These are phyloP conservation scores for Habropoda laboriosa DNA, from an alignment of 1,140 invertebrate species.

Conservation along the genomic window DNA sequence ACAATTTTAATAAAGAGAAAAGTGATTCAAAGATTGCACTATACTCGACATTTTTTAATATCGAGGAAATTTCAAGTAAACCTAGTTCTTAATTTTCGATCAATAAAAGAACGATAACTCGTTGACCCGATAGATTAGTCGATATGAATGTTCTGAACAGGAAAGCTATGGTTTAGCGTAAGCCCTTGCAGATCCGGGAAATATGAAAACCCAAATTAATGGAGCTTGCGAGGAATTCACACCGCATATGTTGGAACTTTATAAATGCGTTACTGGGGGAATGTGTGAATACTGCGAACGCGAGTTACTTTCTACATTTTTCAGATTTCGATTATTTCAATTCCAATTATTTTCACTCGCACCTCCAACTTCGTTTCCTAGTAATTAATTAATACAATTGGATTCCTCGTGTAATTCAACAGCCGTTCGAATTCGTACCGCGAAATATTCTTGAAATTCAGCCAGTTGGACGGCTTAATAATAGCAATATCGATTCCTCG, in stretches of 20 bases:
- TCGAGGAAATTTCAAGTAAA: neutral
- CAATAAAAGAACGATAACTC: neutral
- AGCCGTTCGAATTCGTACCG: neutral
- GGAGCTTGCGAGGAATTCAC: constrained; percentile 16
- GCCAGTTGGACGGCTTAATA: constrained; percentile 22
- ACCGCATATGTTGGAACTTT: neutral
- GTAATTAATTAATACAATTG: neutral
- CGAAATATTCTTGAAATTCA: constrained; percentile 14
- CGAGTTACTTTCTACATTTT: neutral
- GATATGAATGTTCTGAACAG: neutral
- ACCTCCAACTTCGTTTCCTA: neutral
- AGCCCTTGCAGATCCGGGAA: neutral
- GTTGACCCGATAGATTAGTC: neutral
- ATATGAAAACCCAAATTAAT: constrained; percentile 35
- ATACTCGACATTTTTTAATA: neutral
- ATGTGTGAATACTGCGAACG: neutral
- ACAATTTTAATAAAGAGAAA: no score
- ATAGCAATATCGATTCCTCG: constrained; percentile 9
- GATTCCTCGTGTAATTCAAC: neutral
- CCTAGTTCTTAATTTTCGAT: neutral
- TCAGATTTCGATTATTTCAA: neutral
- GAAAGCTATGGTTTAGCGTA: constrained; percentile 12
- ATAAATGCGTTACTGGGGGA: neutral
- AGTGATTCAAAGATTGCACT: no score
- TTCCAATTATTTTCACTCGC: neutral